Evolutionary conservation across 1,140 invertebrate species (phyloP).

Genomic region (Aphaenogaster ashmeadi): DNA sequence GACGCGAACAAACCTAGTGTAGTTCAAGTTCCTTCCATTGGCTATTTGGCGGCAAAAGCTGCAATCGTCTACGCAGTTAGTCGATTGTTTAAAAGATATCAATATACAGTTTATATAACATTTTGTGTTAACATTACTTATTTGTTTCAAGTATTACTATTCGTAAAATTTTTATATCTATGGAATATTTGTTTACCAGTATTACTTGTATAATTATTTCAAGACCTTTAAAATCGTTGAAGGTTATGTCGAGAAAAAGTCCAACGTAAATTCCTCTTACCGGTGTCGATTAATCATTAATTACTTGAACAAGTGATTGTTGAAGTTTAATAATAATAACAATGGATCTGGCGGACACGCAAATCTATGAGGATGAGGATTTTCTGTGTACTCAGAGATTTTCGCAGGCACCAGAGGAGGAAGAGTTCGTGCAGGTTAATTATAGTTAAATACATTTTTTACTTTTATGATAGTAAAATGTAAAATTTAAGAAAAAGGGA

Average conservation of each 20-base stretch:
- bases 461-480: neutral
- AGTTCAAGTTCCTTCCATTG: too few species aligned
- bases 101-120: neutral
- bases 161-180: neutral
- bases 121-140: conserved; percentile 15
- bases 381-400: conserved; percentile 14
- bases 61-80: too few species aligned
- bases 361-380: conserved; percentile 65
- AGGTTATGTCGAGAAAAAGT: conserved; percentile 16
- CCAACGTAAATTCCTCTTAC: neutral
- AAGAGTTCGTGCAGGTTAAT: conserved; percentile 17
- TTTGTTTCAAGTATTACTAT: neutral
- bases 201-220: neutral
- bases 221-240: neutral
- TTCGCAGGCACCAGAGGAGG: neutral
- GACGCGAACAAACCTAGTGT: too few species aligned
- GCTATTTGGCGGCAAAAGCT: neutral
- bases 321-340: neutral
- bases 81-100: neutral
- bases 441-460: conserved; percentile 10
- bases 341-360: conserved; percentile 73
- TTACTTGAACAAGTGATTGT: neutral
- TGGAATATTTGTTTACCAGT: neutral
- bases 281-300: neutral
- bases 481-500: neutral